These are phyloP conservation scores for Rhinatrema bivittatum DNA, from an alignment of 2,797 vertebrate genomes.

Conservation along the genomic window DNA sequence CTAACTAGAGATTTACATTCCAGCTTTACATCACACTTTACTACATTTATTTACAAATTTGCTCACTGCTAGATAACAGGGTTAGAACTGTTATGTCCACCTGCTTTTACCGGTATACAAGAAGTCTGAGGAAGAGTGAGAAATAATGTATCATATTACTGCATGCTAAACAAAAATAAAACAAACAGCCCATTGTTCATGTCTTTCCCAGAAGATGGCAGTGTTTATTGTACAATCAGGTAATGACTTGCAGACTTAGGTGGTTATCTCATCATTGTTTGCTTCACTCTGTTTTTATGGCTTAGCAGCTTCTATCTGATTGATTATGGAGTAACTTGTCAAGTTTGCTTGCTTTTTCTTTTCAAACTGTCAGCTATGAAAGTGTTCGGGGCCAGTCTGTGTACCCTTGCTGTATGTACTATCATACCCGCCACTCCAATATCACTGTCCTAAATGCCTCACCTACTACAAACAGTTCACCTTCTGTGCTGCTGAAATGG, in stretches of 20 bases:
- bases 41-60: no score
- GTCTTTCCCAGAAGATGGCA: constrained; percentile 44
- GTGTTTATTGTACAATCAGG: constrained; percentile 30
- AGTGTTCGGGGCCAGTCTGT: background rate
- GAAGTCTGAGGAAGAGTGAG: no score
- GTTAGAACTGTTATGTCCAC: no score
- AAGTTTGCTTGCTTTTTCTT: background rate
- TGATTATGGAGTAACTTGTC: background rate
- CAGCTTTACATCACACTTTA: no score
- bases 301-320: background rate
- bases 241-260: background rate
- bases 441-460: background rate
- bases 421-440: background rate
- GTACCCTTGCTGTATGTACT: background rate
- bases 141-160: no score
- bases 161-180: no score
- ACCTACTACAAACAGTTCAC: background rate
- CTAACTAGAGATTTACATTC: no score
- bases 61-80: no score
- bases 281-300: background rate
- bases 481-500: constrained; percentile 23
- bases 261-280: background rate
- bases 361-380: background rate
- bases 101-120: no score
- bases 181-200: no score